These are phyloP conservation scores for Silurus aristotelis DNA, from an alignment of 2,797 vertebrate genomes.

Conservation along the genomic window DNA sequence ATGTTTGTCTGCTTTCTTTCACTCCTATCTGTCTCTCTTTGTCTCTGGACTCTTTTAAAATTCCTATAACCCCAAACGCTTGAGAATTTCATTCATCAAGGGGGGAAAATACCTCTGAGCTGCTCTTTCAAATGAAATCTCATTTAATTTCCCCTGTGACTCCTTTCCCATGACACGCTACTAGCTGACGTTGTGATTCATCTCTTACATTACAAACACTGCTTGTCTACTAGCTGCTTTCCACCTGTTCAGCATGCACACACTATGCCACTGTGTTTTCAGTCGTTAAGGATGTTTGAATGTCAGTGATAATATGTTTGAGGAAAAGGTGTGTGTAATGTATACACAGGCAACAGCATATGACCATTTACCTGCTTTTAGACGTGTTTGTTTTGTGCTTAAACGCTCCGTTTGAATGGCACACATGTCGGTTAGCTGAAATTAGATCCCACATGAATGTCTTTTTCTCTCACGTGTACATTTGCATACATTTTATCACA, in stretches of 20 bases:
- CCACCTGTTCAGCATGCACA: neutral
- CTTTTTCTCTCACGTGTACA: neutral
- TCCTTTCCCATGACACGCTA: conserved; percentile 25
- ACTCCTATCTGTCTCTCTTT: conserved; percentile 20
- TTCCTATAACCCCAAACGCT: neutral
- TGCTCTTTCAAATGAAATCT: conserved; percentile 44
- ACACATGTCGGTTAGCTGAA: neutral
- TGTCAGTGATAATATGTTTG: neutral
- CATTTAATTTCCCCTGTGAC: conserved; percentile 48
- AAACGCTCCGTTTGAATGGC: neutral
- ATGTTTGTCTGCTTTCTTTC: conserved; percentile 1
- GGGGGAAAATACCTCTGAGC: conserved; percentile 17
- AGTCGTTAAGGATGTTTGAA: conserved; percentile 6
- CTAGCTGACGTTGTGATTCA: conserved; percentile 35
- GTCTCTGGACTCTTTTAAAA: neutral
- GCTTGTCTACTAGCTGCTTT: conserved; percentile 27
- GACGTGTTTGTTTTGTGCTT: neutral
- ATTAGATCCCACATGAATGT: conserved; percentile 14
- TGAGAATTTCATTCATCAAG: conserved; percentile 31
- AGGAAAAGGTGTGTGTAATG: neutral
- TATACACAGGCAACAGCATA: neutral
- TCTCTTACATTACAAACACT: conserved; percentile 13
- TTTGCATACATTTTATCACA: conserved; percentile 6
- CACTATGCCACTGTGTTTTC: neutral
- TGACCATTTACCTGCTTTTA: neutral